A percentile compares a stretch with the other conserved stretches of the same genome.
Conservation (phyloP, 2,888 invertebrate species). For the Tenthredo mesomela region DNA sequence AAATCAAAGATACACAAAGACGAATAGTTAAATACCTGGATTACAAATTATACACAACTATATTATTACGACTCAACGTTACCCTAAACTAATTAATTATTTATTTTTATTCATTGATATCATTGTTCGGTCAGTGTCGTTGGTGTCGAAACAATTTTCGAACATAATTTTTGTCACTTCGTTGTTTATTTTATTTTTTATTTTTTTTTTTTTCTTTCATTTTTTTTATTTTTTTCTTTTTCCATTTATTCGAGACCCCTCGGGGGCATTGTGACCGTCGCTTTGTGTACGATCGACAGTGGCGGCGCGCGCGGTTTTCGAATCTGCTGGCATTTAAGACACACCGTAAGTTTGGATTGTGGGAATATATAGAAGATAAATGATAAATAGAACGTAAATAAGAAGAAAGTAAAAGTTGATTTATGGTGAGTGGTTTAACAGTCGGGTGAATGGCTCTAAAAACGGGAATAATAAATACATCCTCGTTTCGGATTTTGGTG, state of each 20-base stretch:
- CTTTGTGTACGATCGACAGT: background rate
- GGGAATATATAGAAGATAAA: background rate
- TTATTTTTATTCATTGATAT: conserved; percentile 1
- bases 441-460: conserved; percentile 42
- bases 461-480: conserved; percentile 11
- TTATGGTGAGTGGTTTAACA: background rate
- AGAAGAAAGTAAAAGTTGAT: background rate
- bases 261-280: background rate
- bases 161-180: background rate
- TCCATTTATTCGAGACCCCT: background rate
- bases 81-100: background rate
- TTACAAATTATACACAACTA: conserved; percentile 1
- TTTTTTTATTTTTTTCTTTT: too few species aligned
- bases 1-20: background rate
- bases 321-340: background rate
- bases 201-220: conserved; percentile 31
- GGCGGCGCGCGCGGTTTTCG: background rate
- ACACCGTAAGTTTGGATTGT: background rate
- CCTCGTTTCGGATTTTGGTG: conserved; percentile 32
- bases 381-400: background rate
- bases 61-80: conserved; percentile 2
- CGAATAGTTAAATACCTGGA: conserved; percentile 11
- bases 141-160: conserved; percentile 17
- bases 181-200: background rate
- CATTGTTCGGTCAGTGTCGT: background rate